Conservation (phyloP, 2,797 vertebrate genomes). For the Dendrocincla tyrannina region DNA sequence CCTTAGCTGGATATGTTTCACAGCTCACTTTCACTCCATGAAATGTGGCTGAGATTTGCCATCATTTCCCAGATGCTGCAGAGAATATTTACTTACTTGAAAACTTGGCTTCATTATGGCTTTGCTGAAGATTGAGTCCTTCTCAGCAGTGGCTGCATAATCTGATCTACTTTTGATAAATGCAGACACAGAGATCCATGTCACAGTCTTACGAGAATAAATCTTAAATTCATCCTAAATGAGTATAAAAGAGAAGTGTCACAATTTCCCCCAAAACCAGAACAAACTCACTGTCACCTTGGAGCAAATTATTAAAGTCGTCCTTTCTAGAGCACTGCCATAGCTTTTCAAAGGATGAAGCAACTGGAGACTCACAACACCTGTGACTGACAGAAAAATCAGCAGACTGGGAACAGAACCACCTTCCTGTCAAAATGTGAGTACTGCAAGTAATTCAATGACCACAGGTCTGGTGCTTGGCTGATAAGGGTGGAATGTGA, state of each 20-base stretch:
- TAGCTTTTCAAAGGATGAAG: neutral
- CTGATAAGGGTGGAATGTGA: neutral
- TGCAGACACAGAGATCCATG: slow-evolving; percentile 68
- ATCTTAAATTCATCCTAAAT: slow-evolving; percentile 77
- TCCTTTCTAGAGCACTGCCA: neutral
- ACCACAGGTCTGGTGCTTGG: neutral
- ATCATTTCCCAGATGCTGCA: neutral
- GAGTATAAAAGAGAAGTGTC: slow-evolving; percentile 28
- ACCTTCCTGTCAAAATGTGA: neutral
- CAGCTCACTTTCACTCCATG: neutral
- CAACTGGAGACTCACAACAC: neutral
- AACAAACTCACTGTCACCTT: neutral
- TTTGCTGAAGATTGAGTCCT: slow-evolving; percentile 72
- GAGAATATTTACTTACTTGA: slow-evolving; percentile 65
- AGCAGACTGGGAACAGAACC: neutral
- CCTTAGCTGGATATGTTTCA: neutral
- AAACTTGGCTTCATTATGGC: slow-evolving; percentile 72
- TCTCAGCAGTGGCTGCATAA: slow-evolving; percentile 35
- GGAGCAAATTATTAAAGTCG: neutral
- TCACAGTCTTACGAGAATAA: slow-evolving; percentile 74
- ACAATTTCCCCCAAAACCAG: neutral
- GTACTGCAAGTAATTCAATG: neutral
- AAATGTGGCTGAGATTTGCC: neutral
- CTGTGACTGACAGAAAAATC: neutral
- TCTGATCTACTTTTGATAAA: slow-evolving; percentile 1